These are phyloP conservation scores for Agrochola macilenta DNA, from an alignment of 2,888 invertebrate species.

Conservation along the genomic window DNA sequence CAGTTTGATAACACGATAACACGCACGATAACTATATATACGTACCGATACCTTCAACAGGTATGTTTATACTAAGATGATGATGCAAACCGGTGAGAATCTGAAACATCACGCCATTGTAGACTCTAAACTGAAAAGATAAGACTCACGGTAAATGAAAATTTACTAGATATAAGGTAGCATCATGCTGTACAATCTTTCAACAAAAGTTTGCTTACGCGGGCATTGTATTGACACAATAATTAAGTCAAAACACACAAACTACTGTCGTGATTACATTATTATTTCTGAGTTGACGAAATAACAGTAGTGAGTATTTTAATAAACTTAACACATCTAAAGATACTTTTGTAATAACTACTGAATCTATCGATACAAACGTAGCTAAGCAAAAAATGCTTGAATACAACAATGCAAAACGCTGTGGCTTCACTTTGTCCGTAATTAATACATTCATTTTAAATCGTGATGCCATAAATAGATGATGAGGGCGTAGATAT, in stretches of 20 bases:
- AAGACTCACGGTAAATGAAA: slow-evolving; percentile 14
- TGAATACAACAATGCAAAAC: slow-evolving; percentile 32
- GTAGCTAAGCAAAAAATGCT: slow-evolving; percentile 20
- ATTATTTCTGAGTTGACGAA: slow-evolving; percentile 1
- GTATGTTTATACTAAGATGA: slow-evolving; percentile 29
- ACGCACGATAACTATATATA: slow-evolving; percentile 37
- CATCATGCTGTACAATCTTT: slow-evolving; percentile 26
- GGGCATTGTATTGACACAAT: slow-evolving; percentile 25
- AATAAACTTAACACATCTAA: not conserved
- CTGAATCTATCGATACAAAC: slow-evolving; percentile 1
- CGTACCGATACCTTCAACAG: slow-evolving; percentile 36
- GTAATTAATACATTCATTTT: slow-evolving; percentile 25
- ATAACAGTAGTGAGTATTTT: slow-evolving; percentile 1
- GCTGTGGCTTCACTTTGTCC: not conserved
- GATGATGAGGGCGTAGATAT: slow-evolving; percentile 2
- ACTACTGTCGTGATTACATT: slow-evolving; percentile 16
- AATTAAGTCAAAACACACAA: slow-evolving; percentile 37
- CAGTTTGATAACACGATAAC: slow-evolving; percentile 59
- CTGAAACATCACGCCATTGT: slow-evolving; percentile 10
- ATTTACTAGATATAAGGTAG: not conserved
- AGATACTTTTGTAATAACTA: not conserved
- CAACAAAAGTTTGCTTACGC: slow-evolving; percentile 30
- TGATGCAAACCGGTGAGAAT: slow-evolving; percentile 21
- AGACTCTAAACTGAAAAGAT: slow-evolving; percentile 21
- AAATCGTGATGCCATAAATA: slow-evolving; percentile 41